Percentiles rank a stretch among this genome's conserved stretches.
Evolutionary conservation across 2,888 invertebrate genomes (phyloP).

Genomic region (Drosophila leonis): DNA sequence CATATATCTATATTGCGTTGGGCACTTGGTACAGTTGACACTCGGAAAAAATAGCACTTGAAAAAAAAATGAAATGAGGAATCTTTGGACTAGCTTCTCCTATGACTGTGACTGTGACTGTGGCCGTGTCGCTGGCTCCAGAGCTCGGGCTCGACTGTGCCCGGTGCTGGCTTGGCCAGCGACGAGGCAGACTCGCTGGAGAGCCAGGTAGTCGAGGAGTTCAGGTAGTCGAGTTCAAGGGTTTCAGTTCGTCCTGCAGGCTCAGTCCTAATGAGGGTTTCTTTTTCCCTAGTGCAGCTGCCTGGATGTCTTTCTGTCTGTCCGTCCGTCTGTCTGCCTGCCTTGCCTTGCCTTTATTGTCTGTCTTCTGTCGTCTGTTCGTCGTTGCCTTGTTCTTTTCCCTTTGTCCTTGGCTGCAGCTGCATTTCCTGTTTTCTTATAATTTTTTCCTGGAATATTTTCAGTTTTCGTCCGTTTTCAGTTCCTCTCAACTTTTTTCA

Average conservation of each 20-base stretch:
- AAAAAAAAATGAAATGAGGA: background rate
- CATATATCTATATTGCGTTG: slow-evolving; percentile 11
- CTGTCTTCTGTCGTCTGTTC: background rate
- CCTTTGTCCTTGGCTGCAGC: background rate
- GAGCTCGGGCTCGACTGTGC: slow-evolving; percentile 55
- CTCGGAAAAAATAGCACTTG: slow-evolving; percentile 7
- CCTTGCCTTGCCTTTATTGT: background rate
- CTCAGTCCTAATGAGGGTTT: slow-evolving; percentile 9
- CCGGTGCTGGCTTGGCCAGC: slow-evolving; percentile 5
- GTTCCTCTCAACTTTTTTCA: background rate
- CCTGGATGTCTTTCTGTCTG: background rate
- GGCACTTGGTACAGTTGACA: slow-evolving; percentile 7
- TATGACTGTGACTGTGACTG: too few species aligned
- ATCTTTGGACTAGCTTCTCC: slow-evolving; percentile 4
- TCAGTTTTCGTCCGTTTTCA: background rate
- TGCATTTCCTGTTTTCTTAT: background rate
- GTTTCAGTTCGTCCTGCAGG: background rate
- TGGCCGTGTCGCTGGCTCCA: slow-evolving; percentile 61
- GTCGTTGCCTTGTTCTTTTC: background rate
- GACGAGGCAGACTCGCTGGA: slow-evolving; percentile 36
- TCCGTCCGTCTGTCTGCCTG: background rate
- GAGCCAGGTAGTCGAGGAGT: background rate
- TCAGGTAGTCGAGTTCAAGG: background rate
- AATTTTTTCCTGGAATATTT: background rate
- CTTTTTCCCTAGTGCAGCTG: background rate